phyloP scores from a whole-genome alignment of 2,797 vertebrate species.

The Anabacerthia variegaticeps region DNA sequence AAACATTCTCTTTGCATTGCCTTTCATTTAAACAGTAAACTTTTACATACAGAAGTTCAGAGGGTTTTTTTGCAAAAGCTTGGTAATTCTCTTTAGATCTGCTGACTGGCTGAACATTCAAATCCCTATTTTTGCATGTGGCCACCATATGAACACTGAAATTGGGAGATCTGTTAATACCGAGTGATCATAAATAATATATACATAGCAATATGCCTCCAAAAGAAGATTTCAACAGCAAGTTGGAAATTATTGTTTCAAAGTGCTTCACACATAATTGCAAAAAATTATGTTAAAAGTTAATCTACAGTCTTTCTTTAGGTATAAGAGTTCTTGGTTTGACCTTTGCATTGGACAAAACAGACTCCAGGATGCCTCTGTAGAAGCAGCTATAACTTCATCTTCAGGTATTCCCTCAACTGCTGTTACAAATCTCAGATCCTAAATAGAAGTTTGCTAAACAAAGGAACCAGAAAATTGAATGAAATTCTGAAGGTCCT shows the following conservation, averaged over 20 bases:
- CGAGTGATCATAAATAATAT: not conserved
- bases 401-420: not conserved
- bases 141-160: not conserved
- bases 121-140: not conserved
- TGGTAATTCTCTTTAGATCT: not conserved
- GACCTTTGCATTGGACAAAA: not conserved
- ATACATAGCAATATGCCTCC: not conserved
- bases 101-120: not conserved
- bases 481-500: not conserved
- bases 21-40: constrained; percentile 50
- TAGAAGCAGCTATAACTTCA: not conserved
- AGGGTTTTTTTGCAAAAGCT: fast-evolving
- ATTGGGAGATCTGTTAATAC: not conserved
- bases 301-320: not conserved
- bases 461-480: not conserved
- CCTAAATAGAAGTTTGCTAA: not conserved
- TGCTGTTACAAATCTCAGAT: not conserved
- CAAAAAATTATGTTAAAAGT: not conserved
- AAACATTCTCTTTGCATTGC: constrained; percentile 23
- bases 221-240: not conserved
- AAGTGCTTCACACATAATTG: not conserved
- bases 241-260: not conserved
- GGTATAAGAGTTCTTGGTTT: not conserved
- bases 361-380: not conserved
- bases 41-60: not conserved